Conservation (phyloP, 2,888 invertebrate species). For the Oscheius sp. region DNA sequence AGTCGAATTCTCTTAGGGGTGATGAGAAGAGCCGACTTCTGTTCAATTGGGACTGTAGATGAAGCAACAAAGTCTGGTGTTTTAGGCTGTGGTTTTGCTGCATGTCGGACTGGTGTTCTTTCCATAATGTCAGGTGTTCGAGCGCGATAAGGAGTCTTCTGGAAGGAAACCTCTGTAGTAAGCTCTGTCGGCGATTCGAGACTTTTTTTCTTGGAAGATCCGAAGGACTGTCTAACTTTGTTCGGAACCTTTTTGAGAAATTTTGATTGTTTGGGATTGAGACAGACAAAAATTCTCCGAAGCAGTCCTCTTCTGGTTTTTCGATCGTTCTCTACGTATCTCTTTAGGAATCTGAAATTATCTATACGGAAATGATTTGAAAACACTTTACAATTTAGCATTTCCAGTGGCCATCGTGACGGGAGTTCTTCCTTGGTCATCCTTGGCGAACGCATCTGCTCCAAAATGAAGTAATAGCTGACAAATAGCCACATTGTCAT, state of each 20-base stretch:
- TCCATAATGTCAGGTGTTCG: constrained; percentile 26
- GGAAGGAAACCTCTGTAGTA: background rate
- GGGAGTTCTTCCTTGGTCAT: constrained; percentile 50
- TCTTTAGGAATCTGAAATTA: constrained; percentile 38
- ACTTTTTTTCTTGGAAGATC: background rate
- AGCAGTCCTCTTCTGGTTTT: constrained; percentile 39
- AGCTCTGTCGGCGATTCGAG: background rate
- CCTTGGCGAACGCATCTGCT: constrained; percentile 45
- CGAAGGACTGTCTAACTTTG: constrained; percentile 6
- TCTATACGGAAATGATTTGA: background rate
- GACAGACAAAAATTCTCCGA: constrained; percentile 46
- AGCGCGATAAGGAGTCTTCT: constrained; percentile 1
- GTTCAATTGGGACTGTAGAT: background rate
- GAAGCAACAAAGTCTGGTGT: constrained; percentile 26
- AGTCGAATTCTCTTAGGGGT: background rate
- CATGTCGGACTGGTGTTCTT: background rate
- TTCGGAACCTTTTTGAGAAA: constrained; percentile 2
- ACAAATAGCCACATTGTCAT: constrained; percentile 63
- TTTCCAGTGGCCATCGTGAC: constrained; percentile 48
- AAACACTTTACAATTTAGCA: constrained; percentile 31
- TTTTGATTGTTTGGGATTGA: background rate
- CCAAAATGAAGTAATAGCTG: constrained; percentile 61
- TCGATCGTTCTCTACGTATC: constrained; percentile 33
- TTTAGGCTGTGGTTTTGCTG: constrained; percentile 15
- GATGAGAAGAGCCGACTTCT: background rate